Percentiles rank a stretch among this genome's conserved stretches.
Conservation (phyloP, 2,113 vertebrate species). For the Pangasianodon gigas region DNA sequence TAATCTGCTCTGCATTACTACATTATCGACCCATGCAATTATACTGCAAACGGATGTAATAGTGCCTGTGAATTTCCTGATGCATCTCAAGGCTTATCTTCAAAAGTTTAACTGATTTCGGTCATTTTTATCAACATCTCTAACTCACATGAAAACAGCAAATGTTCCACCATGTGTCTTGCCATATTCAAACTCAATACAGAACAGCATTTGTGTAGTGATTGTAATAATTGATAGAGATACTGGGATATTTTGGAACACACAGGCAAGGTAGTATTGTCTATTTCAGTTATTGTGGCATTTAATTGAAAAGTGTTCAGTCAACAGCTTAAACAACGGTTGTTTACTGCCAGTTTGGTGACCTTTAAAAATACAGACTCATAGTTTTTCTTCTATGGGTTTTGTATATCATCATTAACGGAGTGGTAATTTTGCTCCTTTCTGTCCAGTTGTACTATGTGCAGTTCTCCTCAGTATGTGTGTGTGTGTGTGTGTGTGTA, state of each 20-base stretch:
- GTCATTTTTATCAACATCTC: background rate
- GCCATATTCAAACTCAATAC: background rate
- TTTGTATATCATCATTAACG: background rate
- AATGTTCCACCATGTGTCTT: background rate
- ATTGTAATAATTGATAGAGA: background rate
- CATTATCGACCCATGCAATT: slow-evolving; percentile 1
- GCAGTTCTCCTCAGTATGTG: background rate
- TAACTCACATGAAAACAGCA: background rate
- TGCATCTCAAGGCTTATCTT: background rate
- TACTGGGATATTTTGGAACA: background rate
- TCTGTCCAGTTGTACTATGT: slow-evolving; percentile 5
- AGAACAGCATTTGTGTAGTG: background rate
- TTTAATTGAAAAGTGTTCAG: background rate
- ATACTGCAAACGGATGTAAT: background rate
- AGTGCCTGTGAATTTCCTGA: background rate
- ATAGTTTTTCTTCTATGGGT: background rate
- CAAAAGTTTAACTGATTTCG: background rate
- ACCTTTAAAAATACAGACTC: background rate
- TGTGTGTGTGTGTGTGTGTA: slow-evolving; percentile 4
- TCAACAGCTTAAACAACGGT: background rate
- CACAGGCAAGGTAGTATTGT: background rate
- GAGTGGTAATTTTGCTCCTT: background rate
- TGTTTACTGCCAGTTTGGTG: background rate
- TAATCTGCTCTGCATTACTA: slow-evolving; percentile 4
- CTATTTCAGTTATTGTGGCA: background rate